These are phyloP conservation scores for Salpingus planirostris DNA, from an alignment of 2,888 invertebrate genomes.

Conservation along the genomic window DNA sequence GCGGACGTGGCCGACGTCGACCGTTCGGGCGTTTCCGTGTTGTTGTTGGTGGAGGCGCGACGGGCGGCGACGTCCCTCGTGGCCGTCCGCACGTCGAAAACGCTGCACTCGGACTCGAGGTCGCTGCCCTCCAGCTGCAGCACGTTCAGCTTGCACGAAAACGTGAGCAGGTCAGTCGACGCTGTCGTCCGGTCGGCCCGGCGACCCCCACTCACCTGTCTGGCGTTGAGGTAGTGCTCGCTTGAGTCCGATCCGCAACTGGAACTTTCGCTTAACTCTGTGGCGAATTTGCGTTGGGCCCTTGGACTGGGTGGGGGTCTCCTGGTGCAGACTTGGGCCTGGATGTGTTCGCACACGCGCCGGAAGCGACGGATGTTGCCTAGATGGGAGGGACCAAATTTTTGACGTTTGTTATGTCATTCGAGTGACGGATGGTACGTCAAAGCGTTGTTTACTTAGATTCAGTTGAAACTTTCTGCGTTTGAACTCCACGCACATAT, in stretches of 20 bases:
- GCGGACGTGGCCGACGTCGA: too few species aligned
- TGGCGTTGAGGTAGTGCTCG: slow-evolving; percentile 43
- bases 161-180: too few species aligned
- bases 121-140: slow-evolving; percentile 54
- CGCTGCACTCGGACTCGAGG: slow-evolving; percentile 52
- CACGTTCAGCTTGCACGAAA: slow-evolving; percentile 34
- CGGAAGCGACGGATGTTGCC: slow-evolving; percentile 92
- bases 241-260: slow-evolving; percentile 62
- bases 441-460: too few species aligned
- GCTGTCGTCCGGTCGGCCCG: too few species aligned
- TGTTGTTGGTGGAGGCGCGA: slow-evolving; percentile 48
- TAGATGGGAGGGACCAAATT: too few species aligned
- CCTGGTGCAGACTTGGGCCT: slow-evolving; percentile 57
- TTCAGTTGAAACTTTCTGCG: too few species aligned
- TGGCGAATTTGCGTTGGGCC: slow-evolving; percentile 54
- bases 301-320: slow-evolving; percentile 55
- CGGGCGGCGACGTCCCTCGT: slow-evolving; percentile 39
- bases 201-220: slow-evolving; percentile 35
- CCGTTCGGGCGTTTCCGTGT: slow-evolving; percentile 37
- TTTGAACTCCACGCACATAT: too few species aligned
- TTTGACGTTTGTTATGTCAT: too few species aligned
- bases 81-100: slow-evolving; percentile 51
- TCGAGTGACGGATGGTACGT: too few species aligned
- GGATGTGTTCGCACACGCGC: slow-evolving; percentile 93
- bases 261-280: slow-evolving; percentile 60